Conservation (phyloP, 2,797 vertebrate genomes). For the Eidolon dupreanum region DNA sequence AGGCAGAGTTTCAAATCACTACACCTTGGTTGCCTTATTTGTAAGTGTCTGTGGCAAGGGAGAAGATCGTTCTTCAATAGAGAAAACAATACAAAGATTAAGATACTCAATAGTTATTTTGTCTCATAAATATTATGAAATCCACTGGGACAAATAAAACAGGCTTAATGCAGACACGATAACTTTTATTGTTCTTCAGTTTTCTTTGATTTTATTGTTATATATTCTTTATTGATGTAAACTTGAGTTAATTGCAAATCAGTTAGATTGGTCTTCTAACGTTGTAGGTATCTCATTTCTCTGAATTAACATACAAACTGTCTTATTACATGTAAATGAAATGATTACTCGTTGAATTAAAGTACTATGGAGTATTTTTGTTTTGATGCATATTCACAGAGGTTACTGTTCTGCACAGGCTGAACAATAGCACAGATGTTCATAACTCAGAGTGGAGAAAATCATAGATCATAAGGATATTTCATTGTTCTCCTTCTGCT, state of each 20-base stretch:
- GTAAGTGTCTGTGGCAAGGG: not conserved
- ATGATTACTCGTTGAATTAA: not conserved
- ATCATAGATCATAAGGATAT: not conserved
- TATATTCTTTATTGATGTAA: not conserved
- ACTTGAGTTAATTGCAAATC: not conserved
- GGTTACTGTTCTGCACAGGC: not conserved
- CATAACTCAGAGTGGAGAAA: not conserved
- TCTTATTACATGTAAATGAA: constrained; percentile 40
- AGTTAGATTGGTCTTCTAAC: not conserved
- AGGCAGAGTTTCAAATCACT: not conserved
- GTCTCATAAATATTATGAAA: not conserved
- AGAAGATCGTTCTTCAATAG: not conserved
- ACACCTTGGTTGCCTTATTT: not conserved
- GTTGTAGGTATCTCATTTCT: not conserved
- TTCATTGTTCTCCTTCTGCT: not conserved
- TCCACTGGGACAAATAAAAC: not conserved
- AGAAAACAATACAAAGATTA: not conserved
- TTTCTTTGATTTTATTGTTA: not conserved
- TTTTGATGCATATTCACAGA: not conserved
- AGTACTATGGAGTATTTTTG: not conserved
- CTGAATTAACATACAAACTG: not conserved
- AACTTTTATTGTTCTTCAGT: not conserved
- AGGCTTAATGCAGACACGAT: not conserved
- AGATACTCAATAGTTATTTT: not conserved
- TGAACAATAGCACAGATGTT: not conserved